Evolutionary conservation across 2,888 invertebrate species (phyloP).

Genomic region (Drepana falcataria): DNA sequence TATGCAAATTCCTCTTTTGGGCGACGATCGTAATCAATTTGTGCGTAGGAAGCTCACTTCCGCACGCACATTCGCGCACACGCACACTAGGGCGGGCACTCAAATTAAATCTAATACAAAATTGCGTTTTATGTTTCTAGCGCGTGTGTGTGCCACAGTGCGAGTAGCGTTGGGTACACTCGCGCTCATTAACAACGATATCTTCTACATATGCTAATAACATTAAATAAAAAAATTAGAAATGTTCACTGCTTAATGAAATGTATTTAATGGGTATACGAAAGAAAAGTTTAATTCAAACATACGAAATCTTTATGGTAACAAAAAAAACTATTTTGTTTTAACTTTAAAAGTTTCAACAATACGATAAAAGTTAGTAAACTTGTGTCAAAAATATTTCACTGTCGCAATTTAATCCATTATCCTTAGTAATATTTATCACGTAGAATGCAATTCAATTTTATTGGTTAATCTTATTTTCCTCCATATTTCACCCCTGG

Average conservation of each 20-base stretch:
- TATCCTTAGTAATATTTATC: too few relatives aligned
- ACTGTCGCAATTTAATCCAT: too few relatives aligned
- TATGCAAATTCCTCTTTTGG: constrained; percentile 73
- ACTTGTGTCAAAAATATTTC: too few relatives aligned
- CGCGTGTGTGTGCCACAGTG: constrained; percentile 69
- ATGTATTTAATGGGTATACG: too few relatives aligned
- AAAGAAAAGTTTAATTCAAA: too few relatives aligned
- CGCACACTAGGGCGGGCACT: constrained; percentile 35
- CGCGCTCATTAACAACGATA: constrained; percentile 38
- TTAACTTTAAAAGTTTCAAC: too few relatives aligned
- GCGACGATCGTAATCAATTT: constrained; percentile 76
- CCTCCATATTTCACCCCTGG: too few relatives aligned
- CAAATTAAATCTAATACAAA: constrained; percentile 80
- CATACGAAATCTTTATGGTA: too few relatives aligned
- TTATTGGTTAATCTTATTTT: too few relatives aligned
- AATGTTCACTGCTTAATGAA: neutral
- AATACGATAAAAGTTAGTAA: too few relatives aligned
- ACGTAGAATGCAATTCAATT: too few relatives aligned
- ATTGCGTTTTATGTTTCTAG: constrained; percentile 78
- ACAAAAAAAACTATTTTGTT: too few relatives aligned
- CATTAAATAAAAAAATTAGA: constrained; percentile 9
- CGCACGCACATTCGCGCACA: constrained; percentile 47
- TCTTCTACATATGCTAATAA: constrained; percentile 24
- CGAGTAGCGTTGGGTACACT: constrained; percentile 65
- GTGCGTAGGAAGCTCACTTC: constrained; percentile 64